A percentile compares a stretch with the other conserved stretches of the same genome.
Conservation (phyloP, 1,140 invertebrate species). For the Aphaenogaster floridana region DNA sequence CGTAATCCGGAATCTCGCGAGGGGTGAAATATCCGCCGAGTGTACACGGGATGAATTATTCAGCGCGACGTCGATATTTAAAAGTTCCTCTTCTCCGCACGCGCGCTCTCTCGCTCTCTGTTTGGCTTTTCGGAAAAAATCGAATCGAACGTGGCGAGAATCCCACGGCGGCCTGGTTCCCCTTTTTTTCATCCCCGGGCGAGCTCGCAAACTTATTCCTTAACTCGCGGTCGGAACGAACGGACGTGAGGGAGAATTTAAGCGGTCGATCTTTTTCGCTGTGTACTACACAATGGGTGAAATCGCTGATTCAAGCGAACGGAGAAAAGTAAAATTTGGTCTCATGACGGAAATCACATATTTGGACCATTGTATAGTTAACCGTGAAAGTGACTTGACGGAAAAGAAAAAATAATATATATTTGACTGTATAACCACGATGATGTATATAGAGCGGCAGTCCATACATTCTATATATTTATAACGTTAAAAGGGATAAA, state of each 20-base stretch:
- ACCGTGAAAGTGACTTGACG: not conserved
- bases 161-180: conserved; percentile 21
- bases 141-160: conserved; percentile 68
- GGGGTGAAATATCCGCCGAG: conserved; percentile 49
- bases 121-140: conserved; percentile 72
- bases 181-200: conserved; percentile 56
- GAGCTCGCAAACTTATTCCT: conserved; percentile 73
- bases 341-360: not conserved
- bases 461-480: not conserved
- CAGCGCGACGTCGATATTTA: conserved; percentile 70
- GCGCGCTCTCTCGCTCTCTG: conserved; percentile 52
- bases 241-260: conserved; percentile 75
- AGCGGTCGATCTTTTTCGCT: conserved; percentile 51
- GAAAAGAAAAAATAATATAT: not conserved
- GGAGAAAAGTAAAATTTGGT: conserved; percentile 6
- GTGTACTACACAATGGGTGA: not conserved
- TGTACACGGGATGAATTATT: conserved; percentile 60
- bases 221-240: conserved; percentile 69
- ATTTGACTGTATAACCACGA: not conserved
- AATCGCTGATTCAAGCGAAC: not conserved
- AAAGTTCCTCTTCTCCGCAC: conserved; percentile 45
- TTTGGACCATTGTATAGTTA: not conserved
- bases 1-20: conserved; percentile 53
- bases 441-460: not conserved
- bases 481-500: not conserved